Conservation (phyloP, 2,888 invertebrate species). For the Rotaria macrura region DNA sequence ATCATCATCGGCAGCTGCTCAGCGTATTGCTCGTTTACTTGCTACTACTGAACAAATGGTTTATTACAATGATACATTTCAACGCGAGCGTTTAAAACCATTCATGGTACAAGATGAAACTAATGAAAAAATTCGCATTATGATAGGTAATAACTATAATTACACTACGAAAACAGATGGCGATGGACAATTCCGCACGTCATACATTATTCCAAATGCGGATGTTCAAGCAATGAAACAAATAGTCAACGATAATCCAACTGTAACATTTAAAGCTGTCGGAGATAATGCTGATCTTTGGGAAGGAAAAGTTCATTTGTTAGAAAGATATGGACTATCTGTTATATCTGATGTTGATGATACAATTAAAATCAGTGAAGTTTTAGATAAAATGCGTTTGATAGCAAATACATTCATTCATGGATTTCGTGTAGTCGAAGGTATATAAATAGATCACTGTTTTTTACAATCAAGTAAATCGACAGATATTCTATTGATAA, state of each 20-base stretch:
- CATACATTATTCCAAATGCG: background rate
- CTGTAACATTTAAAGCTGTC: background rate
- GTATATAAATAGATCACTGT: background rate
- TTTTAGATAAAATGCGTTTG: background rate
- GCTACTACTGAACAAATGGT: background rate
- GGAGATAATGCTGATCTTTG: background rate
- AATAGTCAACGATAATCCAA: background rate
- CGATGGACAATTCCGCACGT: slow-evolving; percentile 7
- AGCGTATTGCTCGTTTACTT: slow-evolving; percentile 13
- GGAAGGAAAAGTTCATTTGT: slow-evolving; percentile 4
- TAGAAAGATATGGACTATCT: background rate
- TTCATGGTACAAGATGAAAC: slow-evolving; percentile 13
- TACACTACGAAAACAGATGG: slow-evolving; percentile 6
- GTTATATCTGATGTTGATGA: background rate
- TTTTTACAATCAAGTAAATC: background rate
- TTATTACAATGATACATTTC: slow-evolving; percentile 18
- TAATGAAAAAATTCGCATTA: background rate
- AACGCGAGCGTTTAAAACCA: slow-evolving; percentile 15
- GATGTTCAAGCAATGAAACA: background rate
- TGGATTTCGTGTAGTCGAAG: background rate
- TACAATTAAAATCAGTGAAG: slow-evolving; percentile 20
- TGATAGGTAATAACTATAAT: background rate
- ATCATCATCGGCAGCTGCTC: background rate
- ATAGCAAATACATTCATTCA: slow-evolving; percentile 15
- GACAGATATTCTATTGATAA: background rate